These are phyloP conservation scores for Agonopterix arenella DNA, from an alignment of 2,888 invertebrate species.

Conservation along the genomic window DNA sequence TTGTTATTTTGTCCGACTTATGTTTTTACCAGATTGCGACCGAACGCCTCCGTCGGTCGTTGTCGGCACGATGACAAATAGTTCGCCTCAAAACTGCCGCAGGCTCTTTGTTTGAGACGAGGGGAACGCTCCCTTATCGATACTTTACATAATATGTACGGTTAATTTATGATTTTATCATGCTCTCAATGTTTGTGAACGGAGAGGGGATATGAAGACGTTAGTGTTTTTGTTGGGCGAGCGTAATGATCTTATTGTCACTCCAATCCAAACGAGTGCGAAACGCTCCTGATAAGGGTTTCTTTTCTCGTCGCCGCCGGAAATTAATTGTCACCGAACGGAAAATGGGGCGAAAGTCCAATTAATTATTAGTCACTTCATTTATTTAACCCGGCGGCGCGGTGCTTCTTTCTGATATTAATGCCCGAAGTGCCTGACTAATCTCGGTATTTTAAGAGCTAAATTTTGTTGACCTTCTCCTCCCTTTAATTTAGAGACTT, in stretches of 20 bases:
- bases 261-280: slow-evolving; percentile 55
- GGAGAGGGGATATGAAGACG: neutral
- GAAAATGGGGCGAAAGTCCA: slow-evolving; percentile 76
- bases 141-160: slow-evolving; percentile 2
- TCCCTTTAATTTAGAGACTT: no score
- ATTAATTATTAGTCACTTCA: slow-evolving; percentile 77
- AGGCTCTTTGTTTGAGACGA: slow-evolving; percentile 1
- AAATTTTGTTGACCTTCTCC: slow-evolving; percentile 9
- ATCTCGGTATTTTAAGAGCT: slow-evolving; percentile 40
- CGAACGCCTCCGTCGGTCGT: slow-evolving; percentile 6
- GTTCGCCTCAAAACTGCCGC: slow-evolving; percentile 25
- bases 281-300: slow-evolving; percentile 70
- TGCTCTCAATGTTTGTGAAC: neutral
- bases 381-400: slow-evolving; percentile 68
- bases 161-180: neutral
- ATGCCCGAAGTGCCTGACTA: slow-evolving; percentile 56
- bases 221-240: slow-evolving; percentile 15
- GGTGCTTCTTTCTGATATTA: slow-evolving; percentile 65
- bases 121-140: slow-evolving; percentile 3
- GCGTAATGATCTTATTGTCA: slow-evolving; percentile 49
- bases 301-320: slow-evolving; percentile 64
- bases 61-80: slow-evolving; percentile 45
- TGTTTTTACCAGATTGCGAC: slow-evolving; percentile 50
- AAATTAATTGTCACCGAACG: slow-evolving; percentile 76
- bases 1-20: slow-evolving; percentile 56